Evolutionary conservation across 2,797 vertebrate species (phyloP).

Genomic region (Cynodonichthys magdalenae): DNA sequence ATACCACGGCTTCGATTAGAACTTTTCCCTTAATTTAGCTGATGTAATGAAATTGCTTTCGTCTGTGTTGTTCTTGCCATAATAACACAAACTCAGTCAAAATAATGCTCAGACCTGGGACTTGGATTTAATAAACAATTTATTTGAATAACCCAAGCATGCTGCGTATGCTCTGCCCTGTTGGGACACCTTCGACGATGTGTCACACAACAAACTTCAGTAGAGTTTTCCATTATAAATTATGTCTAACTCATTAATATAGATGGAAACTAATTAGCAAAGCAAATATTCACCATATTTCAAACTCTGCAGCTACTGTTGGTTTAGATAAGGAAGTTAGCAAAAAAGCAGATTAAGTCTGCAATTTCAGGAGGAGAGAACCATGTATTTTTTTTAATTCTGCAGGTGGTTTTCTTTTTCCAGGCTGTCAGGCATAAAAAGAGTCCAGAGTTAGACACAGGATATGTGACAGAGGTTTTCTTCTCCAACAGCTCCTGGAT

Average conservation of each 20-base stretch:
- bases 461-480: slow-evolving; percentile 56
- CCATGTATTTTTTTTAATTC: slow-evolving; percentile 4
- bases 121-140: background rate
- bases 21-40: slow-evolving; percentile 34
- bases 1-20: slow-evolving; percentile 29
- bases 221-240: background rate
- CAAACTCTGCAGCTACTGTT: background rate
- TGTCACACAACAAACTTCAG: slow-evolving; percentile 1
- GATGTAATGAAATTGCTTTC: slow-evolving; percentile 14
- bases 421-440: slow-evolving; percentile 52
- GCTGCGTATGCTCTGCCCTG: background rate
- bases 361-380: slow-evolving; percentile 48
- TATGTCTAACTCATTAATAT: slow-evolving; percentile 19
- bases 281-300: background rate
- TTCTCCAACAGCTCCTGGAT: slow-evolving; percentile 42
- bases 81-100: background rate
- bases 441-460: slow-evolving; percentile 29
- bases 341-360: slow-evolving; percentile 19
- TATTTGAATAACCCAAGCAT: background rate
- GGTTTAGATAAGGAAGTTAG: background rate
- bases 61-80: background rate
- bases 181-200: background rate
- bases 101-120: background rate
- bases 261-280: background rate
- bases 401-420: slow-evolving; percentile 34